phyloP scores from a whole-genome alignment of 2,888 invertebrate species.

The Nematopogon swammerdamellus region DNA sequence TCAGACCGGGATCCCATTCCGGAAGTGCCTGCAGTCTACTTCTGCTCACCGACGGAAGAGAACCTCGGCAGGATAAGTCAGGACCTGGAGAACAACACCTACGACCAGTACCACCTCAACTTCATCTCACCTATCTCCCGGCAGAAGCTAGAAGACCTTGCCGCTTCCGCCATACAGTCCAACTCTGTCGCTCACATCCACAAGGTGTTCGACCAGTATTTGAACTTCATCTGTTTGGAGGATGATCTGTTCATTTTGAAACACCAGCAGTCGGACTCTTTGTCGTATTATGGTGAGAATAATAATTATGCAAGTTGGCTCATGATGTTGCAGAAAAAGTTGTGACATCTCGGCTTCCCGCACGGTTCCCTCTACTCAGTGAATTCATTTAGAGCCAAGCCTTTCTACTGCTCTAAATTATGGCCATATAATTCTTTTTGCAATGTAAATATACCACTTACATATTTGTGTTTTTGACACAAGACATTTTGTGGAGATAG shows the following conservation, averaged over 20 bases:
- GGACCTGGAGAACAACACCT: slow-evolving; percentile 83
- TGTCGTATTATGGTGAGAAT: slow-evolving; percentile 86
- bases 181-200: slow-evolving; percentile 90
- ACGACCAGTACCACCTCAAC: slow-evolving; percentile 95
- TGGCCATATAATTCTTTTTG: too few species aligned
- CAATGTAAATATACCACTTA: too few species aligned
- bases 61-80: slow-evolving; percentile 92
- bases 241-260: slow-evolving; percentile 95
- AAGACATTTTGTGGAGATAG: too few species aligned
- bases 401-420: too few species aligned
- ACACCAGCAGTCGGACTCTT: slow-evolving; percentile 85
- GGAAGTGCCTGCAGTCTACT: slow-evolving; percentile 98
- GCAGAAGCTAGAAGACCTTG: slow-evolving; percentile 92
- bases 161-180: slow-evolving; percentile 86
- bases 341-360: too few species aligned
- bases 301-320: too few species aligned
- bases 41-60: slow-evolving; percentile 94
- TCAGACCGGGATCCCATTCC: slow-evolving; percentile 91
- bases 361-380: too few species aligned
- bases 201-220: slow-evolving; percentile 97
- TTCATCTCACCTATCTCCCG: slow-evolving; percentile 94
- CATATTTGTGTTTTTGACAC: too few species aligned
- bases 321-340: too few species aligned
- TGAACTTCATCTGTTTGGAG: slow-evolving; percentile 97
- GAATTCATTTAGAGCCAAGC: too few species aligned